A percentile compares a stretch with the other conserved stretches of the same genome.
Evolutionary conservation across 2,888 invertebrate species (phyloP).

Genomic region (Adineta ricciae): DNA sequence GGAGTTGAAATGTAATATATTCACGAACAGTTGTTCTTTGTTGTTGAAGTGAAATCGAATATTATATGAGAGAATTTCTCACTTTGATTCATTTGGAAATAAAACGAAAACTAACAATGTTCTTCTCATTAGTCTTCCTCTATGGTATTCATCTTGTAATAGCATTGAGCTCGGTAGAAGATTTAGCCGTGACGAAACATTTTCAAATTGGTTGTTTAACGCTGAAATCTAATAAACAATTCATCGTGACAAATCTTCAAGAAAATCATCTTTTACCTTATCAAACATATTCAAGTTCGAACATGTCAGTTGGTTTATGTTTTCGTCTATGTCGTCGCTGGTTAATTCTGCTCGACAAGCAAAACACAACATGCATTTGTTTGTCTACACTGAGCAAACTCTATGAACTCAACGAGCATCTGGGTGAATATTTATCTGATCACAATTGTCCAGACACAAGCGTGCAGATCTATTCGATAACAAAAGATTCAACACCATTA

Average conservation of each 20-base stretch:
- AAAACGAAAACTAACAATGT: neutral
- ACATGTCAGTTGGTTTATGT: neutral
- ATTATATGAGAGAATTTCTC: neutral
- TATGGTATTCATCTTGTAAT: neutral
- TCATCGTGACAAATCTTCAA: neutral
- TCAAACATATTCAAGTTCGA: neutral
- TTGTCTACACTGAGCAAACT: neutral
- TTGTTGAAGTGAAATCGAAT: neutral
- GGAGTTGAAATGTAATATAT: neutral
- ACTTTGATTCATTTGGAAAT: neutral
- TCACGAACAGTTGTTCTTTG: neutral
- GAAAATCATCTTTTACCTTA: neutral
- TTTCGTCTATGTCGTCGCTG: conserved; percentile 19
- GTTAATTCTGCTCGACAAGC: neutral
- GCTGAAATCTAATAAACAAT: neutral
- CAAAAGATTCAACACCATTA: neutral
- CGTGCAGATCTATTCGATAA: neutral
- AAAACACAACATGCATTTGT: neutral
- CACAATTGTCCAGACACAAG: neutral
- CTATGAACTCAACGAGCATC: neutral
- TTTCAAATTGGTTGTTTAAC: neutral
- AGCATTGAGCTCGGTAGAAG: neutral
- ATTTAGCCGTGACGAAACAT: neutral
- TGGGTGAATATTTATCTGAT: neutral
- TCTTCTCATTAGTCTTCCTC: neutral